Percentiles rank a stretch among this genome's conserved stretches.
Evolutionary conservation across 1,140 invertebrate species (phyloP).

Genomic region (Drosophila insularis): DNA sequence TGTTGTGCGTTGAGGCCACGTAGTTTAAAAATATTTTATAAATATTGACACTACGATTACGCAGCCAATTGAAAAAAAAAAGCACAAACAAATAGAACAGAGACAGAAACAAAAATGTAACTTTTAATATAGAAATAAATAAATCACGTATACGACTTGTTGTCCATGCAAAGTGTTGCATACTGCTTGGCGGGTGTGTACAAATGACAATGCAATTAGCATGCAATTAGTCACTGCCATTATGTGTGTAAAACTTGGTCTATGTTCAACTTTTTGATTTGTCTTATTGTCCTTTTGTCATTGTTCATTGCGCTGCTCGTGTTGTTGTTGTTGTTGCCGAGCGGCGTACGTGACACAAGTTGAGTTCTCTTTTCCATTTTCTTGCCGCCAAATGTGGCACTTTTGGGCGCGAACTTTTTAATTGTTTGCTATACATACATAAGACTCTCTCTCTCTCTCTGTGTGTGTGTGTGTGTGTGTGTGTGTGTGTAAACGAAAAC

Average conservation of each 20-base stretch:
- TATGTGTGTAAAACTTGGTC: conserved; percentile 41
- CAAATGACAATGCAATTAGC: conserved; percentile 56
- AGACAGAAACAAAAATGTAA: neutral
- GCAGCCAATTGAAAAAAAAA: neutral
- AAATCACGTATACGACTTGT: conserved; percentile 72
- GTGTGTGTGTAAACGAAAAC: neutral
- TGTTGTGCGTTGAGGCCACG: conserved; percentile 41
- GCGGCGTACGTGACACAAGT: conserved; percentile 69
- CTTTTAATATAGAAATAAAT: conserved; percentile 29
- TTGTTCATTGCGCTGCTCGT: conserved; percentile 12
- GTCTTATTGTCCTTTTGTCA: conserved; percentile 64
- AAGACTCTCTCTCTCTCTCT: no score
- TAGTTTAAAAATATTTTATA: conserved; percentile 79
- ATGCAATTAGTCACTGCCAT: conserved; percentile 59
- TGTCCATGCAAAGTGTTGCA: conserved; percentile 9
- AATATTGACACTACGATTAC: conserved; percentile 70
- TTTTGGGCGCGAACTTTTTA: conserved; percentile 70
- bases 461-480: conserved; percentile 27
- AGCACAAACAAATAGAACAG: neutral
- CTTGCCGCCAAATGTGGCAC: conserved; percentile 60
- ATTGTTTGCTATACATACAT: conserved; percentile 48
- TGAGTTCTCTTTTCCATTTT: conserved; percentile 50
- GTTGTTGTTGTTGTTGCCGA: conserved; percentile 18
- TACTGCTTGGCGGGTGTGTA: neutral
- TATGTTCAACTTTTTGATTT: conserved; percentile 70